Base-by-base conservation (phyloP, 1,140 invertebrate species). In the Cataglyphis hispanica region DNA sequence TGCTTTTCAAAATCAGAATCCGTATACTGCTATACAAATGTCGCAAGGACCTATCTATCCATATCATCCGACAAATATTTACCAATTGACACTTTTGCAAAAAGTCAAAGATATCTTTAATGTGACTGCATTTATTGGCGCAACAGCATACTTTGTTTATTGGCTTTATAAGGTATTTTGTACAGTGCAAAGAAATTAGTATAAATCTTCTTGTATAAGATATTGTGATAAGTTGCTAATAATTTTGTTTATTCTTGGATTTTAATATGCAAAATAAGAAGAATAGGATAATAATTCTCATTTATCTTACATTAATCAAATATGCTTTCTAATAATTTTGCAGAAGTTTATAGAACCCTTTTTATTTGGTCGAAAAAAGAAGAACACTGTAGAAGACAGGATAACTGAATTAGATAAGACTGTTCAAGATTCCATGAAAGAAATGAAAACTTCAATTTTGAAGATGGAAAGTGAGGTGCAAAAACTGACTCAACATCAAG, bases 141-240 rank as follows among this genome's bases (percentile, higher is more conserved):
- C 97, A 10, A 96, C 97, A 40, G 93, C 96, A 31, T 98, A 97
- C 95, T 96, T 96, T 64, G 94, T 97, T 53, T 97, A 97, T 89
- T 96, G 96, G 95, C 96, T 97, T 93, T 97, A 97, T 93, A 97
- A 97, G 96, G 97, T 97, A 90, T 50, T 61, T 4, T 72, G 11
- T 37, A 3, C 11, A 43, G 0, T 43, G 1, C 4, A 56, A 46
- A 66, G 2, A 31, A 46, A 31, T 64, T 64, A 19, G 7, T 46
- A 50, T 46, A 46, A 46, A 3, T 37, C 1, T n/a, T n/a, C 7
- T 84, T 8, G 0, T 53, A 0, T 13, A 60, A 70, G 13, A 70
- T 16, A 25, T 56, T 40, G 46, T n/a, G 1, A 37, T 25, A 66
- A 40, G 2, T n/a, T 27, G 0, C 2, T 34, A 50, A 27, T 11